Evolutionary conservation across 2,888 invertebrate species (phyloP).

Genomic region (Noctua pronuba): DNA sequence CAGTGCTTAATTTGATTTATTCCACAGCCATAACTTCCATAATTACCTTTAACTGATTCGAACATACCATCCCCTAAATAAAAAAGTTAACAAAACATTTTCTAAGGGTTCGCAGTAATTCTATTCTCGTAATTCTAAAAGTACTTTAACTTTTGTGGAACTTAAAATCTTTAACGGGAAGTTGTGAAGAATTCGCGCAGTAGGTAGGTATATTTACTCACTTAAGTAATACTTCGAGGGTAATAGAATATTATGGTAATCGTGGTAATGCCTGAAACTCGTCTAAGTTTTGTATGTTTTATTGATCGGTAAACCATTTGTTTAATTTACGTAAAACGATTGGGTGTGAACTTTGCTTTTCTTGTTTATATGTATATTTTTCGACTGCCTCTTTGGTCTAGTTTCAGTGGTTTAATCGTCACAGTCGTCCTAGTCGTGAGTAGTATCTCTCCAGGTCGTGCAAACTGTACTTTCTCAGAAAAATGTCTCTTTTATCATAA

Average conservation of each 20-base stretch:
- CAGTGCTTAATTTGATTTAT: not conserved
- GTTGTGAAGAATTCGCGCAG: slow-evolving; percentile 26
- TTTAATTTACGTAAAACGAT: not conserved
- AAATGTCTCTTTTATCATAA: not conserved
- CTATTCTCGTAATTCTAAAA: slow-evolving; percentile 23
- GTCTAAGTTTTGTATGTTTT: not conserved
- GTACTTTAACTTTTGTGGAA: slow-evolving; percentile 48
- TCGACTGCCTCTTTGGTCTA: not conserved
- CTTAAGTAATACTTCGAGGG: slow-evolving; percentile 30
- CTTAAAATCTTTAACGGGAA: slow-evolving; percentile 50
- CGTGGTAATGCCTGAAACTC: slow-evolving; percentile 1
- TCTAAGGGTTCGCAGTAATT: slow-evolving; percentile 24
- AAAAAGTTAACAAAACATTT: slow-evolving; percentile 20
- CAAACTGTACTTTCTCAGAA: not conserved
- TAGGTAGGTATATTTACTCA: slow-evolving; percentile 26
- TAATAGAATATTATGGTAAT: slow-evolving; percentile 31
- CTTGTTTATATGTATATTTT: not conserved
- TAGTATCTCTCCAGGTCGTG: not conserved
- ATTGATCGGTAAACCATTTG: not conserved
- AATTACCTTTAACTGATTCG: not conserved
- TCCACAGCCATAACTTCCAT: not conserved
- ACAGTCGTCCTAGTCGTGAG: too few species aligned
- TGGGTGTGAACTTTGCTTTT: not conserved
- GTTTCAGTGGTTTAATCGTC: too few species aligned
- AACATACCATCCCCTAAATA: not conserved